phyloP scores from a whole-genome alignment of 92 coral and sea anemone genomes.

The Epizoanthus fatuus region DNA sequence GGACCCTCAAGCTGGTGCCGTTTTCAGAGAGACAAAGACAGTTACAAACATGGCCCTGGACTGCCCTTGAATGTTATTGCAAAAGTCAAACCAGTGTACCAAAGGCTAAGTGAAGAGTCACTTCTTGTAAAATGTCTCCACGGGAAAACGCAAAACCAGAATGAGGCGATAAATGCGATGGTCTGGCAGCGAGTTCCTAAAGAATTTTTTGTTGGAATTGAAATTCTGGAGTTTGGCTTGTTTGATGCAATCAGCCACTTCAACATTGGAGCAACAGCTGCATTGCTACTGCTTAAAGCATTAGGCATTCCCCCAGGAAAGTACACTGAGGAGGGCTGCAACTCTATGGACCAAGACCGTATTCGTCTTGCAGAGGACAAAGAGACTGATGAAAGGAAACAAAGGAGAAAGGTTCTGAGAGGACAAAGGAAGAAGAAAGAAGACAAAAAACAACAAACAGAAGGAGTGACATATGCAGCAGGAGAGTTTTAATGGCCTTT shows the following conservation, averaged over 20 bases:
- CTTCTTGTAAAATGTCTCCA: constrained; percentile 52
- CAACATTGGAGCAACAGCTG: constrained; percentile 50
- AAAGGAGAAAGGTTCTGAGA: constrained; percentile 31
- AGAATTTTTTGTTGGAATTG: constrained; percentile 47
- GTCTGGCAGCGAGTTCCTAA: constrained; percentile 52
- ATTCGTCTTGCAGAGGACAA: constrained; percentile 29
- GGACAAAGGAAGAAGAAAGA: constrained; percentile 1
- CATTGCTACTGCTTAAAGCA: background rate
- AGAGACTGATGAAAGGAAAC: constrained; percentile 13
- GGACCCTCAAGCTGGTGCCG: constrained; percentile 68
- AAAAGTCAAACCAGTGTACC: constrained; percentile 37
- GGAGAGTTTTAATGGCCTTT: constrained; percentile 1
- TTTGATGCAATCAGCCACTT: constrained; percentile 61
- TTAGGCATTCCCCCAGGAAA: constrained; percentile 38
- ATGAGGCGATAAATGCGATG: constrained; percentile 58
- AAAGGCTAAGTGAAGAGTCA: constrained; percentile 42
- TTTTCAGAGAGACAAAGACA: constrained; percentile 54
- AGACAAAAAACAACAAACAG: background rate
- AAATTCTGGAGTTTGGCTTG: constrained; percentile 43
- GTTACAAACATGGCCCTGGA: constrained; percentile 73
- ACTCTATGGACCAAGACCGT: constrained; percentile 10
- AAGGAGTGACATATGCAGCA: constrained; percentile 1
- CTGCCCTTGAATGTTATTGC: constrained; percentile 45
- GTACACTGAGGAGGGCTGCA: constrained; percentile 37
- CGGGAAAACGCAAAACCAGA: constrained; percentile 65